Conservation (phyloP, 2,113 vertebrate species). For the Lophochroa leadbeateri region DNA sequence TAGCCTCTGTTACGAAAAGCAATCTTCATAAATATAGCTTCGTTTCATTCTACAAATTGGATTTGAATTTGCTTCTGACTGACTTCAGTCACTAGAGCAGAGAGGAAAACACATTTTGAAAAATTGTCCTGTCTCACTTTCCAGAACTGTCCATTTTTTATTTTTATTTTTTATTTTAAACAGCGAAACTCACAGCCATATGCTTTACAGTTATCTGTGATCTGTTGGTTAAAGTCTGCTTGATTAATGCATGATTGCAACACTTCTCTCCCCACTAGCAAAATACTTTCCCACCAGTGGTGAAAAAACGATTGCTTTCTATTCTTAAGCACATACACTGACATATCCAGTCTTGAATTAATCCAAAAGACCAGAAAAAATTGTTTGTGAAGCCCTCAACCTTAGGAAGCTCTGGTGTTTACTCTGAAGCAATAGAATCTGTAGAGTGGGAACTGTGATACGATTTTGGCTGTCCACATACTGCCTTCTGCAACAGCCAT, state of each 20-base stretch:
- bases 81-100: constrained; percentile 53
- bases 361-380: constrained; percentile 66
- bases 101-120: constrained; percentile 53
- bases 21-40: constrained; percentile 48
- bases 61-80: constrained; percentile 64
- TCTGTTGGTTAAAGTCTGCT: constrained; percentile 50
- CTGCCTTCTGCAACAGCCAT: not conserved
- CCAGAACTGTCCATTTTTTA: constrained; percentile 12
- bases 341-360: constrained; percentile 62
- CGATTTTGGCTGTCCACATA: not conserved
- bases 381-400: constrained; percentile 15
- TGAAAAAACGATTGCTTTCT: constrained; percentile 70
- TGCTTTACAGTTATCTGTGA: constrained; percentile 52
- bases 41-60: constrained; percentile 60
- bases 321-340: constrained; percentile 60
- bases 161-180: constrained; percentile 14
- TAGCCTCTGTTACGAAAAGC: constrained; percentile 32
- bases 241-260: constrained; percentile 66
- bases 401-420: constrained; percentile 34
- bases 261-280: constrained; percentile 41
- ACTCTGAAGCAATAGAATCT: constrained; percentile 48
- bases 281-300: constrained; percentile 50
- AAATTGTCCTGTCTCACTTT: constrained; percentile 52
- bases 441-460: not conserved
- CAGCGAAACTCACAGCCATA: constrained; percentile 13